These are phyloP conservation scores for Struthidea cinerea DNA, from an alignment of 2,113 vertebrate genomes.

Conservation along the genomic window DNA sequence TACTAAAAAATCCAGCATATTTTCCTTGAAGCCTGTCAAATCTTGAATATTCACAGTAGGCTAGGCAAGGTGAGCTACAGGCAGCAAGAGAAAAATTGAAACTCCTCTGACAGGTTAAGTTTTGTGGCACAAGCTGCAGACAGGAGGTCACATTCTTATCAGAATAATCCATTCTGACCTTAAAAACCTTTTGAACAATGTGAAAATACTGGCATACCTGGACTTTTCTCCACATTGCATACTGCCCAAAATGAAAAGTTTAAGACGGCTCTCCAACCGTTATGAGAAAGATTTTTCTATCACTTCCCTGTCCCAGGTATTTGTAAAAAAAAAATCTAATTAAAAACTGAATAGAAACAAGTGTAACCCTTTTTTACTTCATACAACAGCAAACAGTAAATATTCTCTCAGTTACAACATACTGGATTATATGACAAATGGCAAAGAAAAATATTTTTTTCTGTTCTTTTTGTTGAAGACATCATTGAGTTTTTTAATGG, in stretches of 20 bases:
- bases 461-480: background rate
- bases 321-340: background rate
- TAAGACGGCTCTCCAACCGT: background rate
- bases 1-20: background rate
- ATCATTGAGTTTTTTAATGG: fast-evolving
- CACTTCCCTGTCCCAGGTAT: background rate
- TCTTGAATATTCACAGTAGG: background rate
- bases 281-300: background rate
- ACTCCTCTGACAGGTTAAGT: background rate
- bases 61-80: background rate
- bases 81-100: background rate
- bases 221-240: background rate
- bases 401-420: background rate
- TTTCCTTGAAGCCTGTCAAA: background rate
- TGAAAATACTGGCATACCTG: background rate
- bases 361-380: background rate
- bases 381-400: background rate
- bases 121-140: background rate
- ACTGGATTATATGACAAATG: background rate
- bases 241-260: background rate
- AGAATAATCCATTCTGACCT: background rate
- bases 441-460: background rate
- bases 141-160: background rate
- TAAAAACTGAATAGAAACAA: background rate
- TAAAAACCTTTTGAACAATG: background rate